Evolutionary conservation across 2,797 vertebrate species (phyloP).

Genomic region (Leptoclinus maculatus): DNA sequence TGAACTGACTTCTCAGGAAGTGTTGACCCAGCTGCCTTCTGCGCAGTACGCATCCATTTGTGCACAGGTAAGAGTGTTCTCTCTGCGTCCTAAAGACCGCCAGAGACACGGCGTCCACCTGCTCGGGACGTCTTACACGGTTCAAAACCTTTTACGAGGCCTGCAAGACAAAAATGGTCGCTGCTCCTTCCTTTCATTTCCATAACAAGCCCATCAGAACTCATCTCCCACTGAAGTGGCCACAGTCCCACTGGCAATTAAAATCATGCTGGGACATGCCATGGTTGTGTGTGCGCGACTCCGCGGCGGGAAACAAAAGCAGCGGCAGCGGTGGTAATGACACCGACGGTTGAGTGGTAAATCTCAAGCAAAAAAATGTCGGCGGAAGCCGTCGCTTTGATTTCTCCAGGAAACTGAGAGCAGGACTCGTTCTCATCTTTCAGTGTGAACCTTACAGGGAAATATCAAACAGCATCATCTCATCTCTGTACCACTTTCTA

Average conservation of each 20-base stretch:
- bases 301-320: conserved; percentile 79
- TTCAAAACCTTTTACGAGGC: conserved; percentile 63
- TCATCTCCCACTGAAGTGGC: conserved; percentile 81
- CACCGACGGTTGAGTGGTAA: conserved; percentile 72
- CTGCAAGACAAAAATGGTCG: conserved; percentile 50
- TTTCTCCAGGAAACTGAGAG: conserved; percentile 66
- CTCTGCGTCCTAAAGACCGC: conserved; percentile 35
- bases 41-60: conserved; percentile 45
- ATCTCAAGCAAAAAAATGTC: conserved; percentile 66
- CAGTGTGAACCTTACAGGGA: conserved; percentile 53
- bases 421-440: conserved; percentile 68
- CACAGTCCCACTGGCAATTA: conserved; percentile 85
- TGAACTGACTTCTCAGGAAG: conserved; percentile 38
- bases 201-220: conserved; percentile 84
- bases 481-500: conserved; percentile 49
- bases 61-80: conserved; percentile 43
- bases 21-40: conserved; percentile 50
- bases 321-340: conserved; percentile 65
- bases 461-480: conserved; percentile 66
- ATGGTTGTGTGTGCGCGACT: conserved; percentile 70
- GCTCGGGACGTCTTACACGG: conserved; percentile 47
- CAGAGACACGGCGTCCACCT: conserved; percentile 45
- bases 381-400: conserved; percentile 69
- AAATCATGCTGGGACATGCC: conserved; percentile 85
- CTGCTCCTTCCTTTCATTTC: conserved; percentile 79